Base-by-base conservation (phyloP, 1,140 invertebrate species). In the Lineus longissimus region DNA sequence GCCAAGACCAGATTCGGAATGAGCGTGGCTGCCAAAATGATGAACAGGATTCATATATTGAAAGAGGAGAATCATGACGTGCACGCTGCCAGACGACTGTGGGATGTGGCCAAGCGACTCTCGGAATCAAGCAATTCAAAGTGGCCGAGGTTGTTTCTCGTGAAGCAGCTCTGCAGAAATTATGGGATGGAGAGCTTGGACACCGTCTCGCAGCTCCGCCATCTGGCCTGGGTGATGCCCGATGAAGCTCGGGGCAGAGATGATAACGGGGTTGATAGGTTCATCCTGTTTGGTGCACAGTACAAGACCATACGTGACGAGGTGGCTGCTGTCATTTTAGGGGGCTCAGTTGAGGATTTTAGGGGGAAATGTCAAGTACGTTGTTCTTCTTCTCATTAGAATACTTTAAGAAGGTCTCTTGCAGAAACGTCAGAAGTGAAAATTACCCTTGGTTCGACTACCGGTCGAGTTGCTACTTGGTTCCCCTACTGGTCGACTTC, bases 171-270 rank as follows among this genome's bases (percentile, higher is more conserved):
- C 9, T 74, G 70, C 55, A 62, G 72, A 19, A 59, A 55, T 22
- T 73, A 68, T 68, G 72, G 73, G 4, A 62, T 64, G 2, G 70
- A 73, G 43, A 43, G 61, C 31, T 71, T 72, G 29, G 63, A 72
- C 25, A 41, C 47, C 2, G 61, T 61, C 23, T 17, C 27, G 30
- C 15, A 2, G 17, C 11, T 51, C 2, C 41, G 13, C 1, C 6
- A 54, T 30, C 59, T 61, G 1, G 47, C 23, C 17, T 61, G 59
- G 59, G 45, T 61, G 7, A 23, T 61, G 13, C 59, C 59, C 40
- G 13, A 27, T 25, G 41, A 61, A 51, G 40, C 43, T 51, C 47
- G 41, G 47, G 40, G 47, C n/a, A 31, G 19, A 55, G 6, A 55
- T 4, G 33, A 36, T 36, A 15, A 4, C 15, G 33, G 70, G 25